Conservation (phyloP, 2,113 vertebrate species). For the Tachysurus vachellii region DNA sequence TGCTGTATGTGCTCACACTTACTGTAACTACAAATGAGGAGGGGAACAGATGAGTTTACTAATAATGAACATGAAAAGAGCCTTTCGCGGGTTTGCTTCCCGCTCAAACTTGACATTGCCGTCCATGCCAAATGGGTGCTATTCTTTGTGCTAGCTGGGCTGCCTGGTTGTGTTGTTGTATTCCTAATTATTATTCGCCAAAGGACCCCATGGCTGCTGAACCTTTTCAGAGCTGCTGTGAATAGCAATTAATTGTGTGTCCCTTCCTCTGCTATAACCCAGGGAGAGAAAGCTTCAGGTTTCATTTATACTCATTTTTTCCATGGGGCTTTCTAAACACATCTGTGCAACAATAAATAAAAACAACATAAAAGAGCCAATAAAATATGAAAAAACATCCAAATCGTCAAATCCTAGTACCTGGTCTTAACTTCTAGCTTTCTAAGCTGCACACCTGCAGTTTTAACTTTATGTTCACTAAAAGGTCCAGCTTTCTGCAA, state of each 20-base stretch:
- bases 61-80: slow-evolving; percentile 15
- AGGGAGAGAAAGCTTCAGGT: slow-evolving; percentile 1
- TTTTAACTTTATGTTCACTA: not conserved
- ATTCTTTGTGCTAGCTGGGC: slow-evolving; percentile 19
- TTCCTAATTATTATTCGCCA: slow-evolving; percentile 47
- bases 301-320: slow-evolving; percentile 1
- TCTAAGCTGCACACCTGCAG: not conserved
- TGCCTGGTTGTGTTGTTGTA: slow-evolving; percentile 40
- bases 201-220: slow-evolving; percentile 32
- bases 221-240: slow-evolving; percentile 36
- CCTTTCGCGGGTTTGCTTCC: slow-evolving; percentile 7
- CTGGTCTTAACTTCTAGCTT: not conserved
- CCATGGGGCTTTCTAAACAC: not conserved
- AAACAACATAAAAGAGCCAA: not conserved
- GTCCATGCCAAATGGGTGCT: slow-evolving; percentile 30
- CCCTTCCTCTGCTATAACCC: slow-evolving; percentile 1
- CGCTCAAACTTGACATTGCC: slow-evolving; percentile 27
- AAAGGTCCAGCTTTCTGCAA: not conserved
- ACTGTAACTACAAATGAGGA: not conserved
- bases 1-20: not conserved
- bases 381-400: not conserved
- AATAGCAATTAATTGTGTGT: slow-evolving; percentile 44
- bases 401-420: not conserved
- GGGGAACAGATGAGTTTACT: not conserved
- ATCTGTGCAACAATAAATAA: not conserved